Base-by-base conservation (phyloP, 2,797 vertebrate genomes). In the Tokudaia muenninki region DNA sequence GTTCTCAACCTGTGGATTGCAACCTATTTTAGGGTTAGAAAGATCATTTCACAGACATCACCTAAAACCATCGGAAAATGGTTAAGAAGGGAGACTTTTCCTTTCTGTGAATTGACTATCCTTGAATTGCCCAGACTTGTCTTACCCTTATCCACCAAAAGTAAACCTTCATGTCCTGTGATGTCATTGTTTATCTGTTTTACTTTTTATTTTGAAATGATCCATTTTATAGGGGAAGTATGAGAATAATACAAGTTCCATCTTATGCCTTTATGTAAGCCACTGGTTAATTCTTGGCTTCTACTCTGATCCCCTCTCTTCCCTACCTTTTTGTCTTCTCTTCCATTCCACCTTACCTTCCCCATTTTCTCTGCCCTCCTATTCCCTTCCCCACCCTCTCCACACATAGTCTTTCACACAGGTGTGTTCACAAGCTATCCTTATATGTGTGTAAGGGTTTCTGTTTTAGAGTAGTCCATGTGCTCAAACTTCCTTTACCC, bases 141-240 rank as follows among this genome's bases (percentile, higher is more conserved):
- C 29, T 21, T 22, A 44, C 31, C 67, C 50, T 47, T 65, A 37
- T 19, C 65, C 14, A 10, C 37, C 44, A 9, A 26, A 9, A n/a
- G 70, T 26, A 75, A 52, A 67, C 75, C 59, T 74, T 41, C 1
- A 7, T 0, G 0, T 88, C 47, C 31, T 12, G 14, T 50, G 31
- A 80, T 77, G 29, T 61, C 41, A 37, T 55, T 72, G 52, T 10
- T 31, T 65, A 19, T 84, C 29, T 90, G 26, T 90, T 81, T 88
- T 55, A 10, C 31, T 89, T 96, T 91, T 70, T 82, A 57, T 57
- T 96, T 87, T 72, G 26, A 55, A 90, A 59, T 61, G 78, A 87
- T 67, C 37, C 41, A 93, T 81, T 93, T 52, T 91, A 41, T 2
- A 83, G 44, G 47, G 87, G 75, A n/a, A 34, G 52, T 80, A 12